Evolutionary conservation across 2,888 invertebrate species (phyloP).

Genomic region (Sphecodes monilicornis): DNA sequence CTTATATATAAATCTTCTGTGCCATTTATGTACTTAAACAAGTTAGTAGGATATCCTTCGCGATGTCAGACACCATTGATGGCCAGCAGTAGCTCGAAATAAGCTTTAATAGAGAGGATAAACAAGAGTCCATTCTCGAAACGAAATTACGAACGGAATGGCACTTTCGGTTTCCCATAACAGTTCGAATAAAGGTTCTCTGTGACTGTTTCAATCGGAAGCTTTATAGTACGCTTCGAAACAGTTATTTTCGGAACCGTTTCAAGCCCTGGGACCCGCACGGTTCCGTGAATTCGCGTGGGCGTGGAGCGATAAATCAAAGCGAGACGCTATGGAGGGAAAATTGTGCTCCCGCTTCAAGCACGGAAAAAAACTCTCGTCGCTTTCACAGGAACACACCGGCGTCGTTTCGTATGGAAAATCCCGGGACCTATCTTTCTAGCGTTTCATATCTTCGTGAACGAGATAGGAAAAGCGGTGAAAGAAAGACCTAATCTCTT

Average conservation of each 20-base stretch:
- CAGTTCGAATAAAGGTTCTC: neutral
- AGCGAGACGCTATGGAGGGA: neutral
- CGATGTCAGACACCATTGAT: too few relatives aligned
- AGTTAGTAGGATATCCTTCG: too few relatives aligned
- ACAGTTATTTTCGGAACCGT: neutral
- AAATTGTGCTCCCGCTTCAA: neutral
- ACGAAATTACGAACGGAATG: neutral
- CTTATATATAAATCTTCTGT: too few relatives aligned
- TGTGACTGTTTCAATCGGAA: neutral
- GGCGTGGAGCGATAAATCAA: neutral
- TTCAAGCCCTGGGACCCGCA: constrained; percentile 1
- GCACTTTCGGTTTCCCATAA: neutral
- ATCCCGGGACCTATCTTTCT: constrained; percentile 65
- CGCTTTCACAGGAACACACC: constrained; percentile 39
- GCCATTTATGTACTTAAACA: too few relatives aligned
- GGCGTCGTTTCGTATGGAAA: constrained; percentile 39
- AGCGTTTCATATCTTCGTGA: constrained; percentile 61
- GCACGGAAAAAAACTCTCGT: constrained; percentile 31
- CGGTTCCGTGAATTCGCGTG: neutral
- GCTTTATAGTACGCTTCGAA: neutral
- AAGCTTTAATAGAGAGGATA: neutral
- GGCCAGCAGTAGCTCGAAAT: neutral
- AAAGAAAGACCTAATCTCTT: constrained; percentile 56
- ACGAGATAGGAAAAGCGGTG: constrained; percentile 45
- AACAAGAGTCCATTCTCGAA: neutral